Conservation (phyloP, 2,888 invertebrate species). For the Drosophila nr. fundita region DNA sequence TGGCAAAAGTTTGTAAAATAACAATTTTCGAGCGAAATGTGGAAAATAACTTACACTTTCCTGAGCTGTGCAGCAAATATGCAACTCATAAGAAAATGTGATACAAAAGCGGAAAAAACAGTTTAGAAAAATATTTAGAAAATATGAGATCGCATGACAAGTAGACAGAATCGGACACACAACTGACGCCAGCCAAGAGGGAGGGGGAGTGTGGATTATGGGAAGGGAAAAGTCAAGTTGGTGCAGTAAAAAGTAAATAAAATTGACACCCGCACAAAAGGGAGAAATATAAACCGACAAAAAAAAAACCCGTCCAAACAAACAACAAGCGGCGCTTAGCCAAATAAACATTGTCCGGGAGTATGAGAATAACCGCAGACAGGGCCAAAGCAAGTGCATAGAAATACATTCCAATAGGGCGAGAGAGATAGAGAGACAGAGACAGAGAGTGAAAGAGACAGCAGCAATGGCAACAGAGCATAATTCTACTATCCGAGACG, state of each 20-base stretch:
- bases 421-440: not conserved
- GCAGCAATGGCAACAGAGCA: slow-evolving; percentile 13
- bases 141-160: slow-evolving; percentile 18
- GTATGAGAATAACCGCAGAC: slow-evolving; percentile 39
- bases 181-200: slow-evolving; percentile 5
- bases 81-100: not conserved
- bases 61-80: not conserved
- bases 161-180: slow-evolving; percentile 4
- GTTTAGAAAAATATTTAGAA: not conserved
- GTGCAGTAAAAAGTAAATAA: slow-evolving; percentile 63
- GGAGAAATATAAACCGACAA: slow-evolving; percentile 50
- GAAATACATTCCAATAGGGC: slow-evolving; percentile 2
- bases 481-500: slow-evolving; percentile 25
- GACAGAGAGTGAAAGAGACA: not conserved
- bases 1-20: not conserved
- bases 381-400: slow-evolving; percentile 27
- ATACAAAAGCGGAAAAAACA: not conserved
- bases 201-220: not conserved
- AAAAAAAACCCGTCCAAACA: slow-evolving; percentile 40
- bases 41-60: not conserved
- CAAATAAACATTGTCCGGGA: slow-evolving; percentile 65
- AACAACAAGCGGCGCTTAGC: slow-evolving; percentile 61
- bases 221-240: slow-evolving; percentile 52
- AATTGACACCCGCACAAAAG: slow-evolving; percentile 65
- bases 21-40: not conserved